phyloP scores from a whole-genome alignment of 2,888 invertebrate genomes.

The Heliconius hortense region DNA sequence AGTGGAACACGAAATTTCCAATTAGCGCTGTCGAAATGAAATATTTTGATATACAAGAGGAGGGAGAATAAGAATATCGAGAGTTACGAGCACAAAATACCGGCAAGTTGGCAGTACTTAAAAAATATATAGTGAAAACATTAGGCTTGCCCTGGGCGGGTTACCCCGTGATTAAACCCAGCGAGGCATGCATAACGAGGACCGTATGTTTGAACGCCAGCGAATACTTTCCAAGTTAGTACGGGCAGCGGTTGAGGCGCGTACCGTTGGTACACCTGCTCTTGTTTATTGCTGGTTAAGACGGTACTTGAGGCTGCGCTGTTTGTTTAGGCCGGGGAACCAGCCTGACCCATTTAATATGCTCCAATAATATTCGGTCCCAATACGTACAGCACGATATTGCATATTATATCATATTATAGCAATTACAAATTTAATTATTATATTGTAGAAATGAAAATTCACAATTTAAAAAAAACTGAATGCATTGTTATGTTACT shows the following conservation, averaged over 20 bases:
- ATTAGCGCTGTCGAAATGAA: constrained; percentile 51
- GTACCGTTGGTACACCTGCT: constrained; percentile 63
- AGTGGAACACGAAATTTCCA: constrained; percentile 46
- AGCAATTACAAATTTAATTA: not conserved
- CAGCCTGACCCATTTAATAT: constrained; percentile 63
- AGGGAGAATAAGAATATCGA: constrained; percentile 45
- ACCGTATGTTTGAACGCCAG: constrained; percentile 76
- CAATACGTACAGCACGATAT: constrained; percentile 41
- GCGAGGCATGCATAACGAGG: constrained; percentile 78
- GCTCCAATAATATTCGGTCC: constrained; percentile 62
- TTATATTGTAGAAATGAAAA: too few relatives aligned
- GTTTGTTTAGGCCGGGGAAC: constrained; percentile 69
- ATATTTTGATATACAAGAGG: constrained; percentile 47
- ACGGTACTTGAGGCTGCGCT: constrained; percentile 57
- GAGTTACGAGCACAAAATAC: constrained; percentile 49
- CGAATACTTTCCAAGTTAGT: constrained; percentile 72
- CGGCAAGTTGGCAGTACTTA: constrained; percentile 62
- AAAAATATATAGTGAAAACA: constrained; percentile 80
- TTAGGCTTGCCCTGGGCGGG: constrained; percentile 70
- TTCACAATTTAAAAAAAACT: too few relatives aligned
- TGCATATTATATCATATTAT: constrained; percentile 21
- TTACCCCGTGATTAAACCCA: constrained; percentile 76
- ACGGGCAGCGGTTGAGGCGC: constrained; percentile 65
- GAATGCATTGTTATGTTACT: too few relatives aligned
- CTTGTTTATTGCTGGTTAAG: constrained; percentile 70